phyloP scores from a whole-genome alignment of 2,888 invertebrate species.

The Eupithecia centaureata region DNA sequence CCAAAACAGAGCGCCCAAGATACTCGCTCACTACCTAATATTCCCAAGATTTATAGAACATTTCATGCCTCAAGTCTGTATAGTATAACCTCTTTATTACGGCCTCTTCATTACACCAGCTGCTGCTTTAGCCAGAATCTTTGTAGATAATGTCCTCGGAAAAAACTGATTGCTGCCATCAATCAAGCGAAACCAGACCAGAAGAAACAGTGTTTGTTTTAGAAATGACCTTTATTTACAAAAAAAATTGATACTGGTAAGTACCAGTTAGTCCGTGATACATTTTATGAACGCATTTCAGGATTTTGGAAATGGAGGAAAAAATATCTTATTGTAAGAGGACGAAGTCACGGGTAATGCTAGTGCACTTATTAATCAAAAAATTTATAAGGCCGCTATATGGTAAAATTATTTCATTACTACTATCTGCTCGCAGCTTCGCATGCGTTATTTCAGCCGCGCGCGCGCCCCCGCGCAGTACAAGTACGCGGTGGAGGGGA shows the following conservation, averaged over 20 bases:
- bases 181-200: slow-evolving; percentile 51
- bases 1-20: neutral
- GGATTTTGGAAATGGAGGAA: too few species aligned
- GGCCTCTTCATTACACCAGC: slow-evolving; percentile 9
- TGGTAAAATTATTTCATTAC: neutral
- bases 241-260: neutral
- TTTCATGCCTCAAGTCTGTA: slow-evolving; percentile 3
- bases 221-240: slow-evolving; percentile 31
- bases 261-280: neutral
- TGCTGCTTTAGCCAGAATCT: slow-evolving; percentile 15
- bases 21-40: neutral
- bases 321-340: too few species aligned
- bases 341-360: too few species aligned
- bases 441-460: too few species aligned
- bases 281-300: neutral
- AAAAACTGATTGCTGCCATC: slow-evolving; percentile 57
- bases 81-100: neutral
- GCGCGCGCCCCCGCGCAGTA: too few species aligned
- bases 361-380: neutral
- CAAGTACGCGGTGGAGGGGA: too few species aligned
- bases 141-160: slow-evolving; percentile 56
- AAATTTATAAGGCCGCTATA: neutral
- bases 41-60: neutral
- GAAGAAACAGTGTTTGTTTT: slow-evolving; percentile 48
- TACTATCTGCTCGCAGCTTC: too few species aligned